A percentile compares a stretch with the other conserved stretches of the same genome.
Evolutionary conservation across 2,797 vertebrate genomes (phyloP).

Genomic region (Enteromius afrohamiltoni): DNA sequence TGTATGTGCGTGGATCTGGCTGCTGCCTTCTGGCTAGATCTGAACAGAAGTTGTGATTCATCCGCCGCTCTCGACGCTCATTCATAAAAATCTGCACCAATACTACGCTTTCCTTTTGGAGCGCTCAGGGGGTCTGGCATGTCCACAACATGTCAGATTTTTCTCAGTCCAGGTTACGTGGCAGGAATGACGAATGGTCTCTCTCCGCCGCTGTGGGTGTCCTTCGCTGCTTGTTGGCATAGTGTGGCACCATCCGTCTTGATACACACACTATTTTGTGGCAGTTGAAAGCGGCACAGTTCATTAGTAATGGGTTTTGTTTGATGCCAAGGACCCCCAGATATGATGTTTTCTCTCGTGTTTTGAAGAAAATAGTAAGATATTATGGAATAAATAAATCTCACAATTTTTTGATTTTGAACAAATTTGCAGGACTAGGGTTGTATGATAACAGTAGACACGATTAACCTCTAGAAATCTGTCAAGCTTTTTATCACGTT

Average conservation of each 20-base stretch:
- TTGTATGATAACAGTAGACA: neutral
- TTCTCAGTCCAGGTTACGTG: constrained; percentile 59
- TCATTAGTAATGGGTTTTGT: neutral
- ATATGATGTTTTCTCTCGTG: neutral
- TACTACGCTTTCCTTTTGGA: constrained; percentile 74
- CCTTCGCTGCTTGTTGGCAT: constrained; percentile 37
- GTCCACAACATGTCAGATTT: constrained; percentile 61
- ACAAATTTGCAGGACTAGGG: neutral
- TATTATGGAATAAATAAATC: neutral
- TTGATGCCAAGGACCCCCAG: neutral
- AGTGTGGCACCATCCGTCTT: constrained; percentile 47
- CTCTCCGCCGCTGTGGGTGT: constrained; percentile 55
- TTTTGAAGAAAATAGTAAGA: neutral
- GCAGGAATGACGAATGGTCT: constrained; percentile 68
- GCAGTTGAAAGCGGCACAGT: neutral
- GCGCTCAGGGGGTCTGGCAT: constrained; percentile 56
- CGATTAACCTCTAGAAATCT: neutral
- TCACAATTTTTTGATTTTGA: neutral
- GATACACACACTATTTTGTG: constrained; percentile 56
- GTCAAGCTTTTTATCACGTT: neutral
- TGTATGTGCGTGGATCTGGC: constrained; percentile 46
- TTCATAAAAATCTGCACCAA: constrained; percentile 79
- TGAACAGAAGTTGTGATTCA: constrained; percentile 75
- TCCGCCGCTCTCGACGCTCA: constrained; percentile 72
- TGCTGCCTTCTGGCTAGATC: constrained; percentile 70